Evolutionary conservation across 2,113 vertebrate genomes (phyloP), one percentile per base, ranked within the genome.

Genomic region (Takifugu bimaculatus): DNA sequence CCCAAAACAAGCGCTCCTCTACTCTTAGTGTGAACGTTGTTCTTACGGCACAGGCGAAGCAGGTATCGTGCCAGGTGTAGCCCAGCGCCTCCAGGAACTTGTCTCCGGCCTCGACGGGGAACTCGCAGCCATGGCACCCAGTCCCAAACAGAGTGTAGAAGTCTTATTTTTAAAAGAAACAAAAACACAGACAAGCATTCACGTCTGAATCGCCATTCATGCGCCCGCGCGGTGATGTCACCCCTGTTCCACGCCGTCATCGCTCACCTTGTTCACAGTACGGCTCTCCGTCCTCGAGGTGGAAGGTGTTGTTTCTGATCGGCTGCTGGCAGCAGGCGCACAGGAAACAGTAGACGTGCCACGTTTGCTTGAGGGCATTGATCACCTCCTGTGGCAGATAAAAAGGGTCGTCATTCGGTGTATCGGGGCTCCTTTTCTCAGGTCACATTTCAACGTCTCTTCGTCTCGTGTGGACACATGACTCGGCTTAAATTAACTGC

Each of bases 311-410:
- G 85, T 98, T 97, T 81, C 93, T 92, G 84, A 99, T 99, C 51
- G 97, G 97, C 74, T 94, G 93, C 75, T 94, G 92, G 88, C 96
- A 99, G 80, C 89, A 87, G 80, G 93, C 93, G 62, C 97, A 99
- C 75, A 96, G 88, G 50, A 99, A 98, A 85, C 97, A 98, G 89
- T 94, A 88, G 68, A 95, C 92, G 0, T 99, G 97, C 96, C 96
- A 98, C 52, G 96, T 93, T 85, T 98, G 96, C 85, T 98, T 99
- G 88, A 99, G 90, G 68, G 97, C 97, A 72, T 95, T 98, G 87
- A 98, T 99, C 82, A 97, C 94, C 91, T 99, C 97, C 96, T 99
- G 35, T 81, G 77, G 13, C n/a, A 63, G 29, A 68, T 15, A 67
- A 66, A 43, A 69, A 47, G 63, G 9, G 43, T 7, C 67, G 47